These are phyloP conservation scores for Thymallus thymallus DNA, from an alignment of 2,113 vertebrate species.

Conservation along the genomic window DNA sequence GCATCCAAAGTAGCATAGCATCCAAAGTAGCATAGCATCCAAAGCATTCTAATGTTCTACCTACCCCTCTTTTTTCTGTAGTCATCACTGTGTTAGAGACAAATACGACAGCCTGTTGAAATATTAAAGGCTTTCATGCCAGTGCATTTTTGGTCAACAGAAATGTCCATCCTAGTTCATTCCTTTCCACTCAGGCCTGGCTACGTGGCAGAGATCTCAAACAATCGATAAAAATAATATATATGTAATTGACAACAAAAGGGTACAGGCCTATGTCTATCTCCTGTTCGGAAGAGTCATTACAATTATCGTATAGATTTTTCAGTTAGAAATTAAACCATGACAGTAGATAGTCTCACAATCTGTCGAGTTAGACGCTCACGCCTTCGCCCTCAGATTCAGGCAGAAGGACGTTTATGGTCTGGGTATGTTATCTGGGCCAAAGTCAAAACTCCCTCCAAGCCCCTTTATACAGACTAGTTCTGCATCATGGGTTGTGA, in stretches of 20 bases:
- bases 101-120: slow-evolving; percentile 46
- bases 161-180: not conserved
- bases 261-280: not conserved
- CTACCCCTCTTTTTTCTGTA: not conserved
- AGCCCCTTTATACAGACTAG: not conserved
- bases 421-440: not conserved
- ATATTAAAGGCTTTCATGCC: slow-evolving; percentile 31
- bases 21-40: too few relatives aligned
- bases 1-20: too few relatives aligned
- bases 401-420: not conserved
- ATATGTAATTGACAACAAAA: not conserved
- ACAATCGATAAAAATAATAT: not conserved
- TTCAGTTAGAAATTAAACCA: not conserved
- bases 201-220: not conserved
- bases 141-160: not conserved
- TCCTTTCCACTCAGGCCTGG: not conserved
- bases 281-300: not conserved
- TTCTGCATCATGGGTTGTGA: not conserved
- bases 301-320: not conserved
- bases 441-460: not conserved
- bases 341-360: not conserved
- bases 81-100: slow-evolving; percentile 26
- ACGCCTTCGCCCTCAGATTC: not conserved
- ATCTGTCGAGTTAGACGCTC: not conserved
- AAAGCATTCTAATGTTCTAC: too few relatives aligned